Conservation (phyloP, 2,888 invertebrate species). For the Machimus rusticus region DNA sequence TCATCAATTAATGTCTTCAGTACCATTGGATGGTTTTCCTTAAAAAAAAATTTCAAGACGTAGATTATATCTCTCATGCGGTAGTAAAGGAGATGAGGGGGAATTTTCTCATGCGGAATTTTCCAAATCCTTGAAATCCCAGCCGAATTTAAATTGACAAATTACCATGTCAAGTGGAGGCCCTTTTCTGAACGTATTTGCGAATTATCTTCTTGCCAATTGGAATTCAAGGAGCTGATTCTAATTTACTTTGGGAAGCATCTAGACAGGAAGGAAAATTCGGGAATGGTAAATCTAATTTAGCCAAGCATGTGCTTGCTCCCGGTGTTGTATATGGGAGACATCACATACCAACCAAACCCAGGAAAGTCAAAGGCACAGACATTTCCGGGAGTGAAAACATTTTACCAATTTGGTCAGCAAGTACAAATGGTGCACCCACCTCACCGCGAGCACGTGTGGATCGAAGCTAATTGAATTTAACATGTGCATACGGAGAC, state of each 20-base stretch:
- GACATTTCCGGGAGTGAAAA: background rate
- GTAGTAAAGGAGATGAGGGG: background rate
- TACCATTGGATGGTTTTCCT: background rate
- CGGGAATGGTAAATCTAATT: constrained; percentile 21
- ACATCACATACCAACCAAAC: background rate
- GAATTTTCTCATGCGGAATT: constrained; percentile 9
- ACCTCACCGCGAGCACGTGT: background rate
- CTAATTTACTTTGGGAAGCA: constrained; percentile 2
- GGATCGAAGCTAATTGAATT: constrained; percentile 5
- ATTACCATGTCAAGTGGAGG: constrained; percentile 39
- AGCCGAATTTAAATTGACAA: constrained; percentile 34
- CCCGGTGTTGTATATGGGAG: background rate
- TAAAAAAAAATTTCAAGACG: background rate
- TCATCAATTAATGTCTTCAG: background rate
- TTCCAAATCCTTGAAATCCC: constrained; percentile 19
- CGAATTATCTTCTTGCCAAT: constrained; percentile 29
- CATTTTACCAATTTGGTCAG: constrained; percentile 26
- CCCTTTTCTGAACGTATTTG: constrained; percentile 27
- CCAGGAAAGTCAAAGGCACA: background rate
- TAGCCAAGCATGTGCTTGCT: background rate
- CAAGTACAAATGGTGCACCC: background rate
- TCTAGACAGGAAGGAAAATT: background rate
- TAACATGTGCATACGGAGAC: background rate
- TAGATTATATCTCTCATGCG: background rate
- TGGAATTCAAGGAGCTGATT: constrained; percentile 35